These are phyloP conservation scores for Eurystomus gularis DNA, from an alignment of 2,113 vertebrate species.

Conservation along the genomic window DNA sequence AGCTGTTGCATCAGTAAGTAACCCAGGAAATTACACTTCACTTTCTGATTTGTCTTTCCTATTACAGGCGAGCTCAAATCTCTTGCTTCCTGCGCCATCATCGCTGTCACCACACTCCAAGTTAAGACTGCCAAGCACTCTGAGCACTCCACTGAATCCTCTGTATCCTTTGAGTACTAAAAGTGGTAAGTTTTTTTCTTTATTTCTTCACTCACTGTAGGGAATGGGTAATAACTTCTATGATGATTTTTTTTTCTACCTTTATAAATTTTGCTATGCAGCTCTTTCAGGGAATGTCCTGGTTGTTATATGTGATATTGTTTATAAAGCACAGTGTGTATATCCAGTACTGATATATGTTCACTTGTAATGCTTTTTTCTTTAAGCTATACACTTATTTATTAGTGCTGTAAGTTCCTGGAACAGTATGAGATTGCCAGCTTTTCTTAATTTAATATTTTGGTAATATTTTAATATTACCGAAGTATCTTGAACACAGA, in stretches of 20 bases:
- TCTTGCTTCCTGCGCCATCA: slow-evolving; percentile 80
- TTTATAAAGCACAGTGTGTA: background rate
- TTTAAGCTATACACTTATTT: background rate
- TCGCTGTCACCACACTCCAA: slow-evolving; percentile 81
- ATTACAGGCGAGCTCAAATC: slow-evolving; percentile 82
- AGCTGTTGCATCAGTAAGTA: slow-evolving; percentile 66
- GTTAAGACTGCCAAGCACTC: slow-evolving; percentile 71
- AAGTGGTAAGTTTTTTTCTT: slow-evolving; percentile 73
- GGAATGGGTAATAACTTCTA: background rate
- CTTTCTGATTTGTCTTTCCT: slow-evolving; percentile 74
- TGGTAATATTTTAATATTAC: background rate
- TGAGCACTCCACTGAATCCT: slow-evolving; percentile 71
- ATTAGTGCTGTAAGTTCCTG: background rate
- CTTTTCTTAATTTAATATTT: slow-evolving; percentile 2
- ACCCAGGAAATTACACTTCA: slow-evolving; percentile 72
- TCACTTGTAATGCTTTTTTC: background rate
- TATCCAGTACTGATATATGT: background rate
- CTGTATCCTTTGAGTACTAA: slow-evolving; percentile 71
- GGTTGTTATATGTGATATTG: background rate
- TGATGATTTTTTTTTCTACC: background rate
- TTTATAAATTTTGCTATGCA: background rate
- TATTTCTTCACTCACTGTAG: background rate
- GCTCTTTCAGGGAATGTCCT: background rate
- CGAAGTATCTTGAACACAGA: background rate
- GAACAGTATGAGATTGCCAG: background rate